These are phyloP conservation scores for Caenorhabditis zanzibari DNA, from an alignment of 2,888 invertebrate species.

Conservation along the genomic window DNA sequence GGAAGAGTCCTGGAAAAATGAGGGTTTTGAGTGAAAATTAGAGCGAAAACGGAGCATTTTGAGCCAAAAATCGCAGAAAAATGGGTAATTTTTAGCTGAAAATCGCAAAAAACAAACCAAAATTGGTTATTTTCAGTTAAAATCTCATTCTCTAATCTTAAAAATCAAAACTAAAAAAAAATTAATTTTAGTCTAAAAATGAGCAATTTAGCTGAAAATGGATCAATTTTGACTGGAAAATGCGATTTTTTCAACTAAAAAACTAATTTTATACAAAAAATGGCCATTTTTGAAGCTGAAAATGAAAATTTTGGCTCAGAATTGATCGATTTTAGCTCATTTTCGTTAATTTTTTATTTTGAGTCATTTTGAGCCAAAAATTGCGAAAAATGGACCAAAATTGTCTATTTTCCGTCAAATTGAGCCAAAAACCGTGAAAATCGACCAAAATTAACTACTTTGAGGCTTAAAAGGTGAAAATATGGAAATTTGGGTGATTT, in stretches of 20 bases:
- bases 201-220: too few species aligned
- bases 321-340: background rate
- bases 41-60: too few species aligned
- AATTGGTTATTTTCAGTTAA: too few species aligned
- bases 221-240: too few species aligned
- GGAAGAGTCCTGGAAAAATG: slow-evolving; percentile 20
- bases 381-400: background rate
- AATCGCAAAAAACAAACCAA: too few species aligned
- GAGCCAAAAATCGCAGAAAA: background rate
- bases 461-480: slow-evolving; percentile 20
- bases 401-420: background rate
- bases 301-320: background rate
- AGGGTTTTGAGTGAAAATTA: background rate
- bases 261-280: background rate
- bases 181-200: too few species aligned
- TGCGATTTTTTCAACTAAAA: too few species aligned
- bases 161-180: too few species aligned
- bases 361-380: too few species aligned
- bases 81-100: background rate
- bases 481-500: slow-evolving; percentile 5
- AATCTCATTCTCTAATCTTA: too few species aligned
- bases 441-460: background rate
- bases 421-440: background rate
- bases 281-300: too few species aligned
- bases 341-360: too few species aligned